Conservation (phyloP, 1,140 invertebrate species). For the Tenebrio molitor region DNA sequence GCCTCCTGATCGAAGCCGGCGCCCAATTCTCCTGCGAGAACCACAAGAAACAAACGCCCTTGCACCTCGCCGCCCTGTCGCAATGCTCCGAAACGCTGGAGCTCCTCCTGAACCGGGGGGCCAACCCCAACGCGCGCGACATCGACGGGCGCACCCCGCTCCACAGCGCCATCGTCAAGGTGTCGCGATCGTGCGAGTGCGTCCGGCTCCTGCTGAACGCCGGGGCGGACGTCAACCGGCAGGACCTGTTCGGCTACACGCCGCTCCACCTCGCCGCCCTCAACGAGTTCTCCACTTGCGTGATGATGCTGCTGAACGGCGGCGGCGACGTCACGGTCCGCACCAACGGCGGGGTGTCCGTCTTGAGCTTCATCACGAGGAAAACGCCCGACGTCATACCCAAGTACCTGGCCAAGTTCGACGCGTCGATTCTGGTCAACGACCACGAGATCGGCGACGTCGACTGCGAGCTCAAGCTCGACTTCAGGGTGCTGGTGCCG, state of each 20-base stretch:
- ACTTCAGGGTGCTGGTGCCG: constrained; percentile 80
- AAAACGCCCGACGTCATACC: constrained; percentile 85
- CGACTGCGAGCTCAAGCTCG: constrained; percentile 84
- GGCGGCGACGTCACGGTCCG: constrained; percentile 86
- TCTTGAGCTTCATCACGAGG: constrained; percentile 83
- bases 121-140: constrained; percentile 75
- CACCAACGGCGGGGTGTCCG: constrained; percentile 85
- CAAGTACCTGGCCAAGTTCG: constrained; percentile 78
- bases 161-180: constrained; percentile 84
- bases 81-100: constrained; percentile 82
- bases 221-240: constrained; percentile 82
- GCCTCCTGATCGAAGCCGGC: constrained; percentile 78
- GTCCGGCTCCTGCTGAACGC: constrained; percentile 75
- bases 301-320: constrained; percentile 79
- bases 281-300: constrained; percentile 84
- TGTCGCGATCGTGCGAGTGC: constrained; percentile 79
- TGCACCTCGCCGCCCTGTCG: constrained; percentile 83
- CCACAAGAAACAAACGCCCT: constrained; percentile 79
- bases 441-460: constrained; percentile 87
- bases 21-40: constrained; percentile 78
- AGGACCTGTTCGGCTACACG: constrained; percentile 84
- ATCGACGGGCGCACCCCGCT: constrained; percentile 81
- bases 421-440: constrained; percentile 81
- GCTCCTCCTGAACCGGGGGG: constrained; percentile 72
- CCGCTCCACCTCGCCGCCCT: constrained; percentile 86